Evolutionary conservation across 2,113 vertebrate species (phyloP).

Genomic region (Menidia beryllina): DNA sequence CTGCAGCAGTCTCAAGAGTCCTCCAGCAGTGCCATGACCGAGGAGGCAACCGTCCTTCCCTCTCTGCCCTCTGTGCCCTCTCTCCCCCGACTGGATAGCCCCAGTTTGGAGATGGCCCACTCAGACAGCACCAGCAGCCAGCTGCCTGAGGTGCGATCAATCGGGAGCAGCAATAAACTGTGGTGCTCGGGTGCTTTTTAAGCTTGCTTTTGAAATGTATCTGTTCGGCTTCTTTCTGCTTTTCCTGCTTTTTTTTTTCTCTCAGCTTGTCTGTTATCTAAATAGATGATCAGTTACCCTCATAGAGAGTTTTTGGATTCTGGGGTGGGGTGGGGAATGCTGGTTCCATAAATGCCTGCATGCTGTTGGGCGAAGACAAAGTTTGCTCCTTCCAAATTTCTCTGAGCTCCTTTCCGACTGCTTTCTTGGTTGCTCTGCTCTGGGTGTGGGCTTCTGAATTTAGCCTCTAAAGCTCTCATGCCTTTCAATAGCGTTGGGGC

Average conservation of each 20-base stretch:
- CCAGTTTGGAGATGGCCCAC: slow-evolving; percentile 89
- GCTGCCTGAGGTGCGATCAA: slow-evolving; percentile 99
- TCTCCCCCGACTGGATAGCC: slow-evolving; percentile 87
- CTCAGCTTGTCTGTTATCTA: slow-evolving; percentile 31
- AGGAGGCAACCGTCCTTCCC: slow-evolving; percentile 86
- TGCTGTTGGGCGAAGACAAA: not conserved
- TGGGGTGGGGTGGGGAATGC: slow-evolving; percentile 28
- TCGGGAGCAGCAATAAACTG: slow-evolving; percentile 83
- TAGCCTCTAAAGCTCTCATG: slow-evolving; percentile 29
- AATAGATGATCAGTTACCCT: slow-evolving; percentile 13
- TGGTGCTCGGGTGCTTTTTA: slow-evolving; percentile 92
- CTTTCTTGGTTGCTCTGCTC: slow-evolving; percentile 48
- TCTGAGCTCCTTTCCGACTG: slow-evolving; percentile 11
- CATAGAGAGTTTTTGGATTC: slow-evolving; percentile 9
- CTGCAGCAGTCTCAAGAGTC: slow-evolving; percentile 93
- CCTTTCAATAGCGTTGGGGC: slow-evolving; percentile 65
- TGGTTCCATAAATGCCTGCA: slow-evolving; percentile 12
- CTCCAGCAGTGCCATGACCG: slow-evolving; percentile 86
- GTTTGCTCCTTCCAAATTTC: slow-evolving; percentile 14
- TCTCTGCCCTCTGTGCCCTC: slow-evolving; percentile 78
- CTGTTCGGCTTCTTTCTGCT: slow-evolving; percentile 38
- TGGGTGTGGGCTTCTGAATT: slow-evolving; percentile 65
- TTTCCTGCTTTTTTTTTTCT: slow-evolving; percentile 44
- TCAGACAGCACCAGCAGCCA: slow-evolving; percentile 96
- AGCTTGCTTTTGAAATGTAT: slow-evolving; percentile 56